Evolutionary conservation across 2,888 invertebrate species (phyloP), one percentile per base, ranked within the genome.

Genomic region (Tiliacea aurago): DNA sequence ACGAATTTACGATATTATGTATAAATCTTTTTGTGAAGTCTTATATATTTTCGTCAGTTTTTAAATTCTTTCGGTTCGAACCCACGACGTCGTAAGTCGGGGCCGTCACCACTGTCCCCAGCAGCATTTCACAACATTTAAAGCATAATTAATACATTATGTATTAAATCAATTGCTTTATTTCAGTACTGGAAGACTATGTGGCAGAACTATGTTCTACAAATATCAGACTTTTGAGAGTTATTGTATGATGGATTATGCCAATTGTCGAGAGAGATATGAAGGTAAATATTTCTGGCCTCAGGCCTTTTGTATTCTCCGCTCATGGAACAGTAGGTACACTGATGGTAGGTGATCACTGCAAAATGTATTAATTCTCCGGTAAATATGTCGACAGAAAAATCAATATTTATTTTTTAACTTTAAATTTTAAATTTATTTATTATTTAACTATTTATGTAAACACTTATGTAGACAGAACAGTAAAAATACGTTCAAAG

Each of bases 101-200:
- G 28, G 28, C 28, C 28, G 28, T 28, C 28, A 28, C 28, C 28
- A 28, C 28, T 1, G 28, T 1, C 28, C 28, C 28, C 28, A 28
- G 28, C 28, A 28, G 28, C 28, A 28, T 28, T 28, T 28, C 1
- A 28, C 28, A 28, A 28, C 28, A 28, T 28, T 28, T 28, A 28
- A 28, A 28, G 3, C 28, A 28, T 28, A 37, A 37, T 37, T 37
- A 37, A 37, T 37, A 37, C 37, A 37, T 5, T 37, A 37, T 4
- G 37, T 33, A 13, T 28, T 51, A 33, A 33, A 33, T 64, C 10
- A 51, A 28, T 37, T 77, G 2, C 0, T 61, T 67, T 23, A 33
- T 83, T 83, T 33, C 53, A 83, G 83, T 0, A 83, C 83, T 45
- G 78, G 75, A n/a, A 56, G 47, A 64, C 0, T 83, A 15, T 83